These are phyloP conservation scores for Peromyscus leucopus DNA, from an alignment of 2,113 vertebrate species.

Conservation along the genomic window DNA sequence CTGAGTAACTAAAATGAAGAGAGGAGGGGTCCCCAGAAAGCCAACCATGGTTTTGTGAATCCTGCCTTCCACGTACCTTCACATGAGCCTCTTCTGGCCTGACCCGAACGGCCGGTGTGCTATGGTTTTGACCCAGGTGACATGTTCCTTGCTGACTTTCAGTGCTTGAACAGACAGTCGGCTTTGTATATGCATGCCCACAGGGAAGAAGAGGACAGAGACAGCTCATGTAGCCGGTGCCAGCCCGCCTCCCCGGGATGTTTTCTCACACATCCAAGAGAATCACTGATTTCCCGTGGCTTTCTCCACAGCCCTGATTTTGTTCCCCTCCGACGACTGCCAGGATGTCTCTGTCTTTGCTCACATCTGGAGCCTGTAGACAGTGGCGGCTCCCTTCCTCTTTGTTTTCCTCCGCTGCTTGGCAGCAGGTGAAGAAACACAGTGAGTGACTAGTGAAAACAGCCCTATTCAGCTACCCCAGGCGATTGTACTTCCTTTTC, in stretches of 20 bases:
- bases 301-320: slow-evolving; percentile 51
- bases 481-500: neutral
- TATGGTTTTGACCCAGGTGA: neutral
- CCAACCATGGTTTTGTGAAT: neutral
- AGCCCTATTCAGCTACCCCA: neutral
- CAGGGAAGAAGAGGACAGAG: neutral
- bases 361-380: neutral
- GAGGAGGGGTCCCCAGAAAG: neutral
- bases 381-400: neutral
- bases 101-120: rapidly evolving
- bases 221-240: neutral
- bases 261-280: rapidly evolving
- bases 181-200: neutral
- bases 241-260: neutral
- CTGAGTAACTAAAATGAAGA: neutral
- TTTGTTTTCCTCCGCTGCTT: slow-evolving; percentile 31
- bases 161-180: rapidly evolving
- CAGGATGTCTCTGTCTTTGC: neutral
- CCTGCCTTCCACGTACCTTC: no score
- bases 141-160: neutral
- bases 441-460: neutral
- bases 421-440: slow-evolving; percentile 42
- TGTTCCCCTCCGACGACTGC: slow-evolving; percentile 23
- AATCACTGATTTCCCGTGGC: neutral
- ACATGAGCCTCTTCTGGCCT: neutral